phyloP scores from a whole-genome alignment of 2,888 invertebrate species.

The Branchipolynoe longqiensis region DNA sequence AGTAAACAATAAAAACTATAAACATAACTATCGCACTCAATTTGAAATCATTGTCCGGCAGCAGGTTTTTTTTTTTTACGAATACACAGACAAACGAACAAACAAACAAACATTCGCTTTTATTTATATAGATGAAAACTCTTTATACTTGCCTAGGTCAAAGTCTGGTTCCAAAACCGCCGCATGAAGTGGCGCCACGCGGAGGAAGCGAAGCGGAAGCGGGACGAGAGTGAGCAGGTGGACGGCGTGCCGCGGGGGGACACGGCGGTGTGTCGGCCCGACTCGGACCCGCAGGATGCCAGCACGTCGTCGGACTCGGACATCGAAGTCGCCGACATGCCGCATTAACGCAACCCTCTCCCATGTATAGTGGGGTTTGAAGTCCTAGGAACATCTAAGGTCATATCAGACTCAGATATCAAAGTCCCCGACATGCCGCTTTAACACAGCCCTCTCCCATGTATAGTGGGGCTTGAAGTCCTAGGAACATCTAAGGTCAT shows the following conservation, averaged over 20 bases:
- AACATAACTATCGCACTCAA: no score
- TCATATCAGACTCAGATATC: no score
- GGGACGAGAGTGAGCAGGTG: slow-evolving; percentile 45
- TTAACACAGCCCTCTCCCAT: no score
- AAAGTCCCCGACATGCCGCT: no score
- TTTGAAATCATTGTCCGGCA: background rate
- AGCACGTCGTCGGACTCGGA: slow-evolving; percentile 14
- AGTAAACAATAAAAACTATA: background rate
- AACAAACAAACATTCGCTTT: no score
- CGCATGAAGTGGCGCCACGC: slow-evolving; percentile 89
- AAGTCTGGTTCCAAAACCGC: slow-evolving; percentile 99
- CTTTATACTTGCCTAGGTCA: slow-evolving; percentile 73
- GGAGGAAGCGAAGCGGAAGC: slow-evolving; percentile 67
- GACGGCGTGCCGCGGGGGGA: background rate
- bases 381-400: no score
- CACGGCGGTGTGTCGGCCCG: no score
- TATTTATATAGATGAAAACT: no score
- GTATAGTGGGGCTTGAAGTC: no score
- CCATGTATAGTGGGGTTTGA: background rate
- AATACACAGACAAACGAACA: background rate
- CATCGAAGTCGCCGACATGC: background rate
- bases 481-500: no score
- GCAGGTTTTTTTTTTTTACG: background rate
- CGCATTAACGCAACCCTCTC: background rate
- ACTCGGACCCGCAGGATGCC: no score